Conservation (phyloP, 2,113 vertebrate species). For the Megaleporinus macrocephalus region DNA sequence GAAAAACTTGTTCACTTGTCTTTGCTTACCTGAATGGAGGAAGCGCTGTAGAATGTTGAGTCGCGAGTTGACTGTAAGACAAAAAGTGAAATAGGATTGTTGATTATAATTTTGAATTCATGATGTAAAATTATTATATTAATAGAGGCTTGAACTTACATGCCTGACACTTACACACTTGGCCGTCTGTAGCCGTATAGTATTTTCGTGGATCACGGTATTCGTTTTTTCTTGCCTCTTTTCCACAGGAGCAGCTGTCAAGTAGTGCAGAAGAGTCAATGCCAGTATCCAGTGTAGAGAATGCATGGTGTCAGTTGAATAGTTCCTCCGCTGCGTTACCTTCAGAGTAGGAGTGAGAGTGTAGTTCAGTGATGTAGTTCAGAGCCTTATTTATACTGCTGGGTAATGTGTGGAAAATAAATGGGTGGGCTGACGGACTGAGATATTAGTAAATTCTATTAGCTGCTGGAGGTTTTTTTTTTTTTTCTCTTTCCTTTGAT, state of each 20-base stretch:
- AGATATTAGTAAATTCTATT: constrained; percentile 83
- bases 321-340: constrained; percentile 40
- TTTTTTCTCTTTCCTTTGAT: constrained; percentile 83
- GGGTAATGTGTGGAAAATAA: constrained; percentile 75
- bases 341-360: constrained; percentile 25
- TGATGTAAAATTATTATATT: neutral
- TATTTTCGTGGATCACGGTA: accelerated
- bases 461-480: constrained; percentile 76
- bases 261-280: constrained; percentile 11
- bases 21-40: neutral
- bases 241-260: neutral
- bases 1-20: neutral
- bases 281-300: constrained; percentile 39
- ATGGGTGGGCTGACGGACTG: constrained; percentile 76
- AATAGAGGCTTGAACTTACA: neutral
- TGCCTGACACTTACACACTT: constrained; percentile 42
- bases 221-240: neutral
- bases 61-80: neutral
- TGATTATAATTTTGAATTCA: neutral
- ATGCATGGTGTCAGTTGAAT: constrained; percentile 36
- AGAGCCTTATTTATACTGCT: constrained; percentile 71
- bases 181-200: accelerated
- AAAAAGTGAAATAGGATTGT: neutral
- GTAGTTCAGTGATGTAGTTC: neutral
- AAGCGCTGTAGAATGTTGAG: neutral